A percentile compares a stretch with the other conserved stretches of the same genome.
Conservation (phyloP, 2,888 invertebrate genomes). For the Cremastobaeus sp. region DNA sequence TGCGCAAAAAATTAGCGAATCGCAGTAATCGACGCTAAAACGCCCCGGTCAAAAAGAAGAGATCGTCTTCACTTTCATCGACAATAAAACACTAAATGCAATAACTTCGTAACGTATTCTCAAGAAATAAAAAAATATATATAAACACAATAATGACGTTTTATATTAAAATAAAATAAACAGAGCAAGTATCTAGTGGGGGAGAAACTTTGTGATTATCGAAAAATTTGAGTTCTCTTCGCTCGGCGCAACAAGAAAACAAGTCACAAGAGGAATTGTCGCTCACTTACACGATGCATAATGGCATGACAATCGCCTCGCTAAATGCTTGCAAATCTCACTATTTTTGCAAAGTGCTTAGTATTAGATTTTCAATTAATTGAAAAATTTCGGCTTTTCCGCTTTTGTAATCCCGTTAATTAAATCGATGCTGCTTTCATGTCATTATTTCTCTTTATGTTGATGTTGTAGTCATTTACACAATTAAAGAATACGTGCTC, state of each 20-base stretch:
- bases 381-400: constrained; percentile 1
- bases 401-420: constrained; percentile 19
- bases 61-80: constrained; percentile 9
- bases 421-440: constrained; percentile 30
- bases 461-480: constrained; percentile 55
- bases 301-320: constrained; percentile 68
- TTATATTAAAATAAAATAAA: constrained; percentile 53
- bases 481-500: constrained; percentile 70
- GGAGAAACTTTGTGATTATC: constrained; percentile 27
- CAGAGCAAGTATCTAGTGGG: constrained; percentile 46
- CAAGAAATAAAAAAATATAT: constrained; percentile 55
- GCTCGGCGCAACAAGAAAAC: constrained; percentile 46
- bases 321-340: constrained; percentile 74
- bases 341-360: constrained; percentile 71
- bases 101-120: constrained; percentile 45
- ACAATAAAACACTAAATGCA: constrained; percentile 51
- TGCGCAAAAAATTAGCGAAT: constrained; percentile 51
- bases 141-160: constrained; percentile 52
- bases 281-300: constrained; percentile 67
- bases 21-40: constrained; percentile 58
- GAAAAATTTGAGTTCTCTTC: constrained; percentile 21
- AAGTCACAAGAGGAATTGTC: constrained; percentile 59
- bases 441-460: constrained; percentile 26
- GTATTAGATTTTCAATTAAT: not conserved
- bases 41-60: constrained; percentile 26